A percentile compares a stretch with the other conserved stretches of the same genome.
Conservation (phyloP, 2,113 vertebrate species). For the Malurus alboscapulatus region DNA sequence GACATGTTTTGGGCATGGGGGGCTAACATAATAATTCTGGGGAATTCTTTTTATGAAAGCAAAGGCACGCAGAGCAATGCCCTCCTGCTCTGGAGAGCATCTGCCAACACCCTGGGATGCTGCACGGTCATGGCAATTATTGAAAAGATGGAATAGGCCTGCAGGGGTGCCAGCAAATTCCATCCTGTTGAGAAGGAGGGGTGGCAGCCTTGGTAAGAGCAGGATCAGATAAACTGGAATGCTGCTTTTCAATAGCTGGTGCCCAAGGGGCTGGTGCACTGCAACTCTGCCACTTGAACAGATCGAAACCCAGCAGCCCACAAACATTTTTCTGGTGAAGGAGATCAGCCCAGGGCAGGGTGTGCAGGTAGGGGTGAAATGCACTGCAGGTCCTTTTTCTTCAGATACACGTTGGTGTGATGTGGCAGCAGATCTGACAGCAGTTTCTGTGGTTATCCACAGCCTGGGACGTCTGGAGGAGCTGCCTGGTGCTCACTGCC, state of each 20-base stretch:
- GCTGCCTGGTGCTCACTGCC: not conserved
- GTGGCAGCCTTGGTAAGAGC: not conserved
- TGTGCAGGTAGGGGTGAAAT: not conserved
- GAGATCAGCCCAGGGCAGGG: not conserved
- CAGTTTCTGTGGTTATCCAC: not conserved
- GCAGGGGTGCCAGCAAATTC: slow-evolving; percentile 17
- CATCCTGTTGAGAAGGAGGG: not conserved
- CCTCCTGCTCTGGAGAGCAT: not conserved
- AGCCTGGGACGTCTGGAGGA: not conserved
- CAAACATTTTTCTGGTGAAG: not conserved
- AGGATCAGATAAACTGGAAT: not conserved
- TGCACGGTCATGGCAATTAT: not conserved
- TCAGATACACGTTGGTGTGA: not conserved
- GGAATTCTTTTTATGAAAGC: slow-evolving; percentile 3
- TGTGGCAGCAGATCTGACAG: not conserved
- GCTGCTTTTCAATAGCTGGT: not conserved
- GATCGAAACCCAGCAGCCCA: not conserved
- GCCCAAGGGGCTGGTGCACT: not conserved
- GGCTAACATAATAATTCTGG: not conserved
- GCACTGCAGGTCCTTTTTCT: not conserved
- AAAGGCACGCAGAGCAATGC: not conserved
- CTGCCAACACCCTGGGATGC: not conserved
- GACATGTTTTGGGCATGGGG: slow-evolving; percentile 9
- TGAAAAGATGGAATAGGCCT: not conserved
- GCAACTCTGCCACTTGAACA: not conserved